Conservation (phyloP, 2,797 vertebrate genomes). For the Diceros bicornis region DNA sequence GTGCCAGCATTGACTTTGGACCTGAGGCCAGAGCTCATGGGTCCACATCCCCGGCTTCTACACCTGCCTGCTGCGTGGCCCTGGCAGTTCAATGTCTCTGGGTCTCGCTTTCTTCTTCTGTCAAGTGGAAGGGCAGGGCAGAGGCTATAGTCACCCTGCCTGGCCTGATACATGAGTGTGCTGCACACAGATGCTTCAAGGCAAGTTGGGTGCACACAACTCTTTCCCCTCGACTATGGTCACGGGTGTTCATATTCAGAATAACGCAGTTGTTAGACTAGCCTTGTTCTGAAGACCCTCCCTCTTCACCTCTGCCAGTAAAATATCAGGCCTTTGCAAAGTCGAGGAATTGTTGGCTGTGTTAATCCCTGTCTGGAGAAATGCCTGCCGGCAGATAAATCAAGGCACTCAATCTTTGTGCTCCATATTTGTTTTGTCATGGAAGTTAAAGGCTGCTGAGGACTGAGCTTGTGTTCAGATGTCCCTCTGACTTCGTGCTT, state of each 20-base stretch:
- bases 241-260: neutral
- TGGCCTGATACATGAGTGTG: fast-evolving
- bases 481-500: no score
- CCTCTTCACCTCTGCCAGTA: neutral
- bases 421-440: neutral
- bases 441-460: neutral
- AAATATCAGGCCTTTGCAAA: neutral
- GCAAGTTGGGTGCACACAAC: fast-evolving
- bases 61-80: neutral
- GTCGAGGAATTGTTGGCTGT: neutral
- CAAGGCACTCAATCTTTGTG: neutral
- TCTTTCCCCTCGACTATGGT: neutral
- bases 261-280: neutral
- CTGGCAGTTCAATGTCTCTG: fast-evolving
- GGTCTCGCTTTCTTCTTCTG: neutral
- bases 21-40: neutral
- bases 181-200: neutral
- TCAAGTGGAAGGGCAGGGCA: neutral
- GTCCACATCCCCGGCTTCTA: no score
- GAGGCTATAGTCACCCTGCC: neutral
- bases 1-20: neutral
- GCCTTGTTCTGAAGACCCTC: neutral
- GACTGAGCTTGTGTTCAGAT: neutral
- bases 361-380: neutral
- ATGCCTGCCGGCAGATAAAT: neutral